Conservation (phyloP, 1,140 invertebrate genomes). For the Drosophila ananassae region DNA sequence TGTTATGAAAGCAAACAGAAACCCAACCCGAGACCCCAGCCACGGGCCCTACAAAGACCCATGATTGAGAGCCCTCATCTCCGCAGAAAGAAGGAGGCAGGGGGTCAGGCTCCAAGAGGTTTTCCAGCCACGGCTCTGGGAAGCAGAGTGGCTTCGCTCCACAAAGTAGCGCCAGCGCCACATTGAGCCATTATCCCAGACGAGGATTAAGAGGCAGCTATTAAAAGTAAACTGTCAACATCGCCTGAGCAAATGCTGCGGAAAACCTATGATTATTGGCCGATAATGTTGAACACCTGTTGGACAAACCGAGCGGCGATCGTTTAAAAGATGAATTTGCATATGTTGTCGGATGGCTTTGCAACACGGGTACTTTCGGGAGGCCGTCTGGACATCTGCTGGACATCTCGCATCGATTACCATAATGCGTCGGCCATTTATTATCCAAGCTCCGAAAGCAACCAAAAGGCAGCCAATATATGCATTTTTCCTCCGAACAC, state of each 20-base stretch:
- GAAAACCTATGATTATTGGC: conserved; percentile 29
- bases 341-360: conserved; percentile 27
- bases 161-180: not conserved
- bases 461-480: not conserved
- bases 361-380: conserved; percentile 14
- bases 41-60: not conserved
- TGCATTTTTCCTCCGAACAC: not conserved
- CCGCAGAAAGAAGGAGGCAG: not conserved
- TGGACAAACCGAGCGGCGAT: conserved; percentile 30
- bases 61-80: not conserved
- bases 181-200: not conserved
- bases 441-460: not conserved
- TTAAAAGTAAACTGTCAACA: not conserved
- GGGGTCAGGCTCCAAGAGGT: conserved; percentile 17
- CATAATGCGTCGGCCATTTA: not conserved
- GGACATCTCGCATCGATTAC: not conserved
- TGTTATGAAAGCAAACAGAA: conserved; percentile 48
- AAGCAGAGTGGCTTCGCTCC: not conserved
- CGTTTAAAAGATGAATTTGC: conserved; percentile 31
- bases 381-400: not conserved
- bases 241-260: conserved; percentile 5
- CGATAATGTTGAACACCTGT: conserved; percentile 43
- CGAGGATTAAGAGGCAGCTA: conserved; percentile 1
- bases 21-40: conserved; percentile 19
- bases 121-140: not conserved